phyloP scores from a whole-genome alignment of 1,140 invertebrate species.

The Sitobion miscanthi region DNA sequence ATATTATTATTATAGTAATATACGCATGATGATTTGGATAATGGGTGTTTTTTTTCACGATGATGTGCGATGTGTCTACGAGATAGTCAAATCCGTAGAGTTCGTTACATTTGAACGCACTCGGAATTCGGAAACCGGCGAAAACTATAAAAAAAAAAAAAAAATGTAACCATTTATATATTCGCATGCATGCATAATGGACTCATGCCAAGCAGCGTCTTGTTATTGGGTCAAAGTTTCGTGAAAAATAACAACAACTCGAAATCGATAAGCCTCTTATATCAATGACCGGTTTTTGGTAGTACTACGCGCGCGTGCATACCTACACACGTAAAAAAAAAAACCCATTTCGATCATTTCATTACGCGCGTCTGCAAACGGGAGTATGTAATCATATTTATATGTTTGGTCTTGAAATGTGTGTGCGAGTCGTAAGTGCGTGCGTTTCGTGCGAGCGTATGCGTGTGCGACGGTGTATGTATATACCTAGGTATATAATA shows the following conservation, averaged over 20 bases:
- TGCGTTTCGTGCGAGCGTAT: background rate
- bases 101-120: background rate
- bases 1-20: background rate
- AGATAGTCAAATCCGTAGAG: conserved; percentile 17
- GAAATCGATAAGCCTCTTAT: conserved; percentile 23
- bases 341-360: background rate
- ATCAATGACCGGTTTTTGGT: background rate
- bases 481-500: too few species aligned
- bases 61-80: background rate
- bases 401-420: conserved; percentile 32
- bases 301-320: background rate
- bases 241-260: background rate
- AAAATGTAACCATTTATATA: background rate
- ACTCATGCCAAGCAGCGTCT: background rate
- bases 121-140: background rate
- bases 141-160: background rate
- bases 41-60: background rate
- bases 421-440: background rate
- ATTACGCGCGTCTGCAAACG: background rate
- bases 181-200: background rate
- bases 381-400: conserved; percentile 26
- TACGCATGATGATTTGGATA: background rate
- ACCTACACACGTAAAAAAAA: background rate
- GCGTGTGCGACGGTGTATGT: background rate
- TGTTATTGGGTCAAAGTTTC: conserved; percentile 24